Base-by-base conservation (phyloP, 2,113 vertebrate species). In the Cacatua alba region DNA sequence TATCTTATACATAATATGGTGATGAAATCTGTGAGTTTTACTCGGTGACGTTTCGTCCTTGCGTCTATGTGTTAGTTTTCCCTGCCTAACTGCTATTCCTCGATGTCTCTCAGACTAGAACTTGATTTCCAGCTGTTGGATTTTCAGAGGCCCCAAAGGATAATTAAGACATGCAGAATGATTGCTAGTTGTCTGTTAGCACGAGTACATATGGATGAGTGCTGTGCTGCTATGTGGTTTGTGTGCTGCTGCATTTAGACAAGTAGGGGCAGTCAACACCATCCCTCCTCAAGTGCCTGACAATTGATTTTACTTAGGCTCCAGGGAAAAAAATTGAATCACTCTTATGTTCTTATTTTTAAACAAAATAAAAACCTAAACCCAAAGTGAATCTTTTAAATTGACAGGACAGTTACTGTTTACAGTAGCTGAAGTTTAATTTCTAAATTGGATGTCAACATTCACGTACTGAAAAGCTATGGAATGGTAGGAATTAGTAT, bases 221-320 rank as follows among this genome's bases (percentile, higher is more conserved):
- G n/a, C 68, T 26, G 70, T 11, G 79, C 88, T 82, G 79, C 31
- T 1, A 1, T 35, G 87, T 75, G 92, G 86, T 88, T 93, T 88
- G 80, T 72, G 77, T 65, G 64, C 51, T 15, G 33, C 7, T 41
- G 49, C 35, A 0, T 37, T 37, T 21, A 21, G 29, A 26, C 86
- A 23, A 91, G 68, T 69, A 90, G 59, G 37, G 39, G 70, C 84
- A 91, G 70, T 88, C 93, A 88, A 53, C 77, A 74, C 76, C 72
- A 19, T 74, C 77, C 78, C 91, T 87, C 80, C 69, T 85, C 48
- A 44, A 83, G 75, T 64, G 91, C 51, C 67, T 90, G 82, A 23
- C 74, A 83, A 70, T 71, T 90, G 69, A 81, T 97, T 95, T 96
- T 90, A 88, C 49, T 59, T 81, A 35, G 49, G 25, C 79, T 67